phyloP scores from a whole-genome alignment of 2,888 invertebrate genomes.

The Leptinotarsa tumamoca region DNA sequence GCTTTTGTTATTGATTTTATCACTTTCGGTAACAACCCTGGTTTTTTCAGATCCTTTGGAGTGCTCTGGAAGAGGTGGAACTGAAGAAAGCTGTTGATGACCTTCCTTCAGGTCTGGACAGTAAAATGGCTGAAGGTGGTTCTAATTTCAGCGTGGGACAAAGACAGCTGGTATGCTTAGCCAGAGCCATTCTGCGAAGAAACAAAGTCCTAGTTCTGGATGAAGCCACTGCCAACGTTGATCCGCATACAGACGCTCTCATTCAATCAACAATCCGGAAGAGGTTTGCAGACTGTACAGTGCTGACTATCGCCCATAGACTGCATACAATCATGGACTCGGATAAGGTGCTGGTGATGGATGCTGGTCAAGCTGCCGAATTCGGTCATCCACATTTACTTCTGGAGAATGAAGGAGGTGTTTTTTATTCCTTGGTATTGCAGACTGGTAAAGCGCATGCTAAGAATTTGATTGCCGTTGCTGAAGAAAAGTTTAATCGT shows the following conservation, averaged over 20 bases:
- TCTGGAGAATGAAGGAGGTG: constrained; percentile 63
- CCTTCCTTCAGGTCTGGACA: constrained; percentile 54
- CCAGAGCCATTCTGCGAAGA: constrained; percentile 71
- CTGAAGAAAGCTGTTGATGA: constrained; percentile 72
- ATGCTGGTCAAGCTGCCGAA: constrained; percentile 77
- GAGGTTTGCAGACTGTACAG: constrained; percentile 82
- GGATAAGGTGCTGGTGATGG: no score
- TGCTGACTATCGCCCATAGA: constrained; percentile 65
- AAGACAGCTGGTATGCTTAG: constrained; percentile 69
- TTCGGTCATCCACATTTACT: constrained; percentile 80
- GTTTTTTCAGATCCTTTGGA: constrained; percentile 72
- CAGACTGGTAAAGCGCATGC: constrained; percentile 71
- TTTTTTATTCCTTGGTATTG: constrained; percentile 70
- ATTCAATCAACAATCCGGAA: constrained; percentile 82
- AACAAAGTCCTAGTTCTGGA: constrained; percentile 65
- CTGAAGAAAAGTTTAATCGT: constrained; percentile 45
- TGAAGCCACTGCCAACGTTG: constrained; percentile 79
- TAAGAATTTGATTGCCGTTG: constrained; percentile 52
- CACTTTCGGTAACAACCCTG: no score
- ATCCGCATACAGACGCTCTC: constrained; percentile 69
- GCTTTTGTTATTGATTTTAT: no score
- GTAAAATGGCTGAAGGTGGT: no score
- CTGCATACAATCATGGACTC: constrained; percentile 75
- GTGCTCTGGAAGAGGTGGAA: constrained; percentile 83
- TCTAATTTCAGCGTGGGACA: no score